Evolutionary conservation across 2,113 vertebrate species (phyloP), one percentile per base, ranked within the genome.

Genomic region (Saiga tatarica): DNA sequence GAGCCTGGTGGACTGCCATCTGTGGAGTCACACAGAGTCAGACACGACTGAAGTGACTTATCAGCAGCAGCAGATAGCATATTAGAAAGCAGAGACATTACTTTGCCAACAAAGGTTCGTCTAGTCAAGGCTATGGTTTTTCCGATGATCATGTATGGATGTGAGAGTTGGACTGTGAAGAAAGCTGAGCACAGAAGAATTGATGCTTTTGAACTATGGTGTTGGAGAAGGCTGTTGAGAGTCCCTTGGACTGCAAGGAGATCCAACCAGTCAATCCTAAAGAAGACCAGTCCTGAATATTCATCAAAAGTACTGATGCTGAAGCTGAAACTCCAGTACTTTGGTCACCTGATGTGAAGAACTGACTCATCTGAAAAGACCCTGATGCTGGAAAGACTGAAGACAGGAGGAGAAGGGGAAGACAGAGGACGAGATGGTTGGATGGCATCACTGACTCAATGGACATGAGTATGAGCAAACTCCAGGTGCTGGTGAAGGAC

Each of bases 351-450:
- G n/a, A 36, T 71, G 4, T 0, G 4, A 36, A 71, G n/a, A 36
- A 21, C 19, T 71, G 4, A 71, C 2, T 71, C 64, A 71, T 36
- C 5, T 36, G 64, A 36, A 71, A 71, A 36, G n/a, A 12, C 4
- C n/a, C 4, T 23, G 4, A 71, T 36, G 17, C n/a, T 71, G n/a
- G 17, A n/a, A 36, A 36, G n/a, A 71, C 1, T 21, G n/a, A 36
- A 36, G 64, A n/a, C 0, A 0, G n/a, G 64, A 21, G 17, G 9
- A 71, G n/a, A 71, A 71, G 17, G 64, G n/a, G 17, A 12, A 0
- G 4, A 71, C 8, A 71, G 64, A 4, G 9, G 17, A 71, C 1
- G 0, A 71, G 64, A 21, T 36, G 17, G 64, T 11, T 36, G 17
- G n/a, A 71, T 71, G n/a, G 4, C n/a, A 71, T 71, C n/a, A 21